Conservation (phyloP, 2,113 vertebrate genomes). For the Danionella cerebrum region DNA sequence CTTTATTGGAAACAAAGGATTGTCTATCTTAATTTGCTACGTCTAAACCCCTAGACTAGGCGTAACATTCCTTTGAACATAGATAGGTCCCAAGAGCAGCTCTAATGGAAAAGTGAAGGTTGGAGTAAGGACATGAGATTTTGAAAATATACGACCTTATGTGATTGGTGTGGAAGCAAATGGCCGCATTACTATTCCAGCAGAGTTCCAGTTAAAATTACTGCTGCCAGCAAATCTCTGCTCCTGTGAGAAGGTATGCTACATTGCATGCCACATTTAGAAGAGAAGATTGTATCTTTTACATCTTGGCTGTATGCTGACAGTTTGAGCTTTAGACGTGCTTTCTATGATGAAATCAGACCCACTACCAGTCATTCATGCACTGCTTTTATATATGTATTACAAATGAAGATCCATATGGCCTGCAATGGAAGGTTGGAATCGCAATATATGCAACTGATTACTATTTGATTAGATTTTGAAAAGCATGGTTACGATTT, state of each 20-base stretch:
- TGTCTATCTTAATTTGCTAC: no score
- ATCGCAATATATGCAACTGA: background rate
- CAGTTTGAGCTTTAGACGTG: background rate
- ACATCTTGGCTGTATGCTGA: conserved; percentile 26
- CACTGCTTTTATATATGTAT: no score
- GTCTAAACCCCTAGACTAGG: no score
- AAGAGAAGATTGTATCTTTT: conserved; percentile 26
- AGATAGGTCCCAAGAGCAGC: background rate
- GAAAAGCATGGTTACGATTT: background rate
- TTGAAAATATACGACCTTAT: conserved; percentile 11
- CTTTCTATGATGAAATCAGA: background rate
- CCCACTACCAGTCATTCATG: background rate
- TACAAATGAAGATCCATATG: background rate
- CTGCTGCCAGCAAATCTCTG: conserved; percentile 44
- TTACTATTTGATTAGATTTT: background rate
- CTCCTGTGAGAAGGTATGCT: conserved; percentile 26
- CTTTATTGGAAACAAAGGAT: no score
- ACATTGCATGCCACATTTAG: conserved; percentile 41
- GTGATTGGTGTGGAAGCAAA: conserved; percentile 25
- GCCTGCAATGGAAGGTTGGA: background rate
- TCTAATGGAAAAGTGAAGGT: background rate
- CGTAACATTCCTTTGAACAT: background rate
- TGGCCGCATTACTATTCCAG: conserved; percentile 32
- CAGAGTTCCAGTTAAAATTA: conserved; percentile 19
- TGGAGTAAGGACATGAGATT: conserved; percentile 4